A percentile compares a stretch with the other conserved stretches of the same genome.
Evolutionary conservation across 2,888 invertebrate species (phyloP).

Genomic region (Patella pellucida): DNA sequence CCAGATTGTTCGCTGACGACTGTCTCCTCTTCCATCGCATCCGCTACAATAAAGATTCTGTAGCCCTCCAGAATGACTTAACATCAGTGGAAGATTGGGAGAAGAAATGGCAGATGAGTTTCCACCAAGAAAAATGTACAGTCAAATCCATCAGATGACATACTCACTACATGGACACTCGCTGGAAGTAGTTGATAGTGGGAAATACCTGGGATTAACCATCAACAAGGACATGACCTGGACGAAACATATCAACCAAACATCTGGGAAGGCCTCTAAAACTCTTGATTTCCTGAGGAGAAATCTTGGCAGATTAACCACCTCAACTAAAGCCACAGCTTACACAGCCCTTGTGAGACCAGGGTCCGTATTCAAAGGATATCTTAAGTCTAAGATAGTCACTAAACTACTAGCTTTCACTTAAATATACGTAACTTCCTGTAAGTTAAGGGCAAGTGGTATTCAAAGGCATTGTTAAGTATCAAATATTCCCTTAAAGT

Average conservation of each 20-base stretch:
- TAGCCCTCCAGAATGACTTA: constrained; percentile 5
- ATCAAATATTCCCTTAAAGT: no score
- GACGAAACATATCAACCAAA: constrained; percentile 6
- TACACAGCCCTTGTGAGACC: constrained; percentile 7
- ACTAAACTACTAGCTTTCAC: no score
- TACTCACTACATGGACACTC: constrained; percentile 12
- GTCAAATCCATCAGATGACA: background rate
- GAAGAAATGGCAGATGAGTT: no score
- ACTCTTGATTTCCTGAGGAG: constrained; percentile 4
- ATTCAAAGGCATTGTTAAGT: no score
- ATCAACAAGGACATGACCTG: constrained; percentile 1
- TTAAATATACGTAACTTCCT: no score
- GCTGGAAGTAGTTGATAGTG: constrained; percentile 16
- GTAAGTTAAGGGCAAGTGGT: no score
- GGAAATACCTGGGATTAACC: constrained; percentile 12
- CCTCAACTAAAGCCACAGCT: constrained; percentile 3
- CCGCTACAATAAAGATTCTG: constrained; percentile 5
- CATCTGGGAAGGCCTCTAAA: background rate
- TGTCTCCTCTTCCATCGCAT: constrained; percentile 26
- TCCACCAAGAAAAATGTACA: constrained; percentile 15
- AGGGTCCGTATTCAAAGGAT: no score
- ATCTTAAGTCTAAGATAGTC: no score
- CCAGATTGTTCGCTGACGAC: constrained; percentile 31
- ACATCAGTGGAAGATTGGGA: background rate
- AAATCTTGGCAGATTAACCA: background rate